phyloP scores from a whole-genome alignment of 2,888 invertebrate species.

The Callimorpha dominula region DNA sequence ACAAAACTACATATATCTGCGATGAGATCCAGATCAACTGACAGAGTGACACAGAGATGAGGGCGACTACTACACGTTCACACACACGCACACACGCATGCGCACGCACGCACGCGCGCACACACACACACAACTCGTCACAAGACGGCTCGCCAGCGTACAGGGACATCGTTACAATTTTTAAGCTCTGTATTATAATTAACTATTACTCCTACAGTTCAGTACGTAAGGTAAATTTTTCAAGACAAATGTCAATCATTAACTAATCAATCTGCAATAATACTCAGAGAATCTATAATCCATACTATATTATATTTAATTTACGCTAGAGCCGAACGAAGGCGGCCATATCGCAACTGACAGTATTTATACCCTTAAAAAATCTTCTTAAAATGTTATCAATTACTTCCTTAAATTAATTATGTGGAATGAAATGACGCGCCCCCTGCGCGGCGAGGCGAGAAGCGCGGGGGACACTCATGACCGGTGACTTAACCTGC shows the following conservation, averaged over 20 bases:
- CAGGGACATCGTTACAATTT: constrained; percentile 57
- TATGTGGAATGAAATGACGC: constrained; percentile 86
- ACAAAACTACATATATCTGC: constrained; percentile 82
- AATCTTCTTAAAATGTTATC: constrained; percentile 77
- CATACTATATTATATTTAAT: constrained; percentile 85
- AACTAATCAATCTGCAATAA: constrained; percentile 84
- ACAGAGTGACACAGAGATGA: constrained; percentile 57
- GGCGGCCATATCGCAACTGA: constrained; percentile 71
- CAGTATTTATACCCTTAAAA: constrained; percentile 79
- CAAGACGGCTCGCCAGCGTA: constrained; percentile 55
- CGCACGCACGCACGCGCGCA: constrained; percentile 35
- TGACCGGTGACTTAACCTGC: constrained; percentile 86
- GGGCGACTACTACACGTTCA: constrained; percentile 53
- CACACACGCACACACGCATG: constrained; percentile 46
- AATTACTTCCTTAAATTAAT: constrained; percentile 83
- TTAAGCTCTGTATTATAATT: constrained; percentile 75
- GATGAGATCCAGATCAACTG: constrained; percentile 81
- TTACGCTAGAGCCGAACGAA: constrained; percentile 72
- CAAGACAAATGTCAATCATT: constrained; percentile 68
- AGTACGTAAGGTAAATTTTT: constrained; percentile 75
- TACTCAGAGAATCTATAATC: constrained; percentile 85
- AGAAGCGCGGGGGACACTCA: constrained; percentile 75
- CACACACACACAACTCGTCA: constrained; percentile 42
- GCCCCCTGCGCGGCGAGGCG: constrained; percentile 78
- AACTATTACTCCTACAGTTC: constrained; percentile 69